Percentiles rank a stretch among this genome's conserved stretches.
These are phyloP conservation scores for Synergus itoensis DNA, from an alignment of 2,888 invertebrate species.

Conservation along the genomic window DNA sequence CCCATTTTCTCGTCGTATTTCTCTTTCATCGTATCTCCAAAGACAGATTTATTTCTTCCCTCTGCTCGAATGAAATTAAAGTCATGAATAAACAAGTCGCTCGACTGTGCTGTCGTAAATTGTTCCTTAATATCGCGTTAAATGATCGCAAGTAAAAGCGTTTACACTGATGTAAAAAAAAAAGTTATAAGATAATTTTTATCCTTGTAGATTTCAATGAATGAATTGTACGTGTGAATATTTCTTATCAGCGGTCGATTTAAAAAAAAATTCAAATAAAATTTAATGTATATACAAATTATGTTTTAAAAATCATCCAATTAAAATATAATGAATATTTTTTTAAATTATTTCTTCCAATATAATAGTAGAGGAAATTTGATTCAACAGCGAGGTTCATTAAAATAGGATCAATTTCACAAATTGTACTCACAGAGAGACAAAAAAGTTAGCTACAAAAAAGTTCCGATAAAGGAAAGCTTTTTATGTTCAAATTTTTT, in stretches of 20 bases:
- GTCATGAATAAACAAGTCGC: slow-evolving; percentile 36
- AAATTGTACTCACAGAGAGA: not conserved
- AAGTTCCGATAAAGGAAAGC: not conserved
- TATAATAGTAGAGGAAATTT: not conserved
- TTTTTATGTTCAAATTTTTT: not conserved
- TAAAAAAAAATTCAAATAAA: too few species aligned
- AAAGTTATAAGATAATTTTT: not conserved
- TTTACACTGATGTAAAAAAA: not conserved
- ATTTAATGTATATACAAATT: not conserved
- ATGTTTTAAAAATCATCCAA: not conserved
- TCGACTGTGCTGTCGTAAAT: slow-evolving; percentile 22
- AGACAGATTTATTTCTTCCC: slow-evolving; percentile 36
- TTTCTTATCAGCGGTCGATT: not conserved
- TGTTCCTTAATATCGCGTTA: slow-evolving; percentile 36
- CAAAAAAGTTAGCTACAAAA: not conserved
- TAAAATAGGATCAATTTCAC: not conserved
- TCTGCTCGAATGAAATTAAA: slow-evolving; percentile 32
- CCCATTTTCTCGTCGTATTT: slow-evolving; percentile 23
- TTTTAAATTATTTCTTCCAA: not conserved
- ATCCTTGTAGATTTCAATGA: not conserved
- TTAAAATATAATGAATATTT: not conserved
- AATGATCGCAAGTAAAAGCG: slow-evolving; percentile 21
- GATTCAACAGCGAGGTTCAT: not conserved
- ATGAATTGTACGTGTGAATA: not conserved
- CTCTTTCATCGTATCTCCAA: slow-evolving; percentile 39